phyloP scores from a whole-genome alignment of 2,797 vertebrate genomes.

The Sebastes vulpes region DNA sequence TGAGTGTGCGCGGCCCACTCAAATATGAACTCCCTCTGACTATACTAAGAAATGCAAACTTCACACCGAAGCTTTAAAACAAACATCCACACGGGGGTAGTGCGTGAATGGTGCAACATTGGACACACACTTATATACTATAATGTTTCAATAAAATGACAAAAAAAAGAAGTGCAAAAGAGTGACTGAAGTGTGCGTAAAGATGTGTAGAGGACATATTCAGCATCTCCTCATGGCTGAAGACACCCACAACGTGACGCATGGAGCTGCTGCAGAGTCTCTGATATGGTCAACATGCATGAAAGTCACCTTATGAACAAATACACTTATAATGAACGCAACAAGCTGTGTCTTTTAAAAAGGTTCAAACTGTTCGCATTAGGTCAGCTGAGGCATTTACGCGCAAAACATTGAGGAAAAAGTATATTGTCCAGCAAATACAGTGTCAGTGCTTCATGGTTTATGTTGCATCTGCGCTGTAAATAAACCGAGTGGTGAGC shows the following conservation, averaged over 20 bases:
- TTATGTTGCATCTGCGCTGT: neutral
- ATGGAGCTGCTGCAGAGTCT: neutral
- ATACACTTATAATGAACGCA: neutral
- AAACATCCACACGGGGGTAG: neutral
- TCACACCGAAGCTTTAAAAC: neutral
- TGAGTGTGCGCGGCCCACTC: slow-evolving; percentile 58
- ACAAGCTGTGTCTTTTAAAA: neutral
- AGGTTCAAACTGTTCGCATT: neutral
- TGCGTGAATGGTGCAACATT: neutral
- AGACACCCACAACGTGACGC: slow-evolving; percentile 27
- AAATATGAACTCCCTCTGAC: slow-evolving; percentile 36
- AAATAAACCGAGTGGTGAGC: slow-evolving; percentile 16
- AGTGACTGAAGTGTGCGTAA: neutral
- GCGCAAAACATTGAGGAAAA: neutral
- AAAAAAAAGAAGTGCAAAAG: neutral
- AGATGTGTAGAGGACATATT: neutral
- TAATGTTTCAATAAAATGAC: neutral
- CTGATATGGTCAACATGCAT: neutral
- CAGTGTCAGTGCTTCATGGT: neutral
- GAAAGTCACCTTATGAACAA: neutral
- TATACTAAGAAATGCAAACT: neutral
- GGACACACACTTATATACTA: neutral
- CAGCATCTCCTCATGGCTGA: neutral
- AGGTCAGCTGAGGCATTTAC: neutral
- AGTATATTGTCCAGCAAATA: neutral